Base-by-base conservation (phyloP, 2,797 vertebrate genomes). In the Helicolenus hilgendorfi region DNA sequence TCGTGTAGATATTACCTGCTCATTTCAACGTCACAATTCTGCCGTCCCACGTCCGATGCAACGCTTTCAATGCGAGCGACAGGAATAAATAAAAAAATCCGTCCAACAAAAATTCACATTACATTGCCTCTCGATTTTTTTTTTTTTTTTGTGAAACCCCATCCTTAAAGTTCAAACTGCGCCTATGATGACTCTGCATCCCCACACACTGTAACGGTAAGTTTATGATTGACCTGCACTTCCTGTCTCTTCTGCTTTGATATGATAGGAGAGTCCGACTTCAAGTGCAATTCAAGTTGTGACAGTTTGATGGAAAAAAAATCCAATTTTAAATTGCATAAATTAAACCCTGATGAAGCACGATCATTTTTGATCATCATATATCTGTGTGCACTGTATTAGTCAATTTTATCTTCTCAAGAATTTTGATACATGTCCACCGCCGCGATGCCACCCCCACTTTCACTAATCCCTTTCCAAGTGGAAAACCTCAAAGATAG, bases 401-500 rank as follows among this genome's bases (percentile, higher is more conserved):
- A 20, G 18, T 75, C 20, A 15, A 5, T 67, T 64, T 60, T 84
- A 83, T 90, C 80, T 81, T 26, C 67, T 22, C 14, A 60, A 81
- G n/a, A 75, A 72, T 87, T 88, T 67, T 20, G 75, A 84, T 81
- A 67, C n/a, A 71, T 49, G 68, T 77, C 62, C 70, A 70, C 82
- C 24, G 41, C 64, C 0, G 3, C 41, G 69, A 77, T 31, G 74
- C 78, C 60, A 18, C 55, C 78, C 79, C 60, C 27, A 58, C 77
- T 90, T 80, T 53, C 14, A 49, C 68, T 92, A 92, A 96, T 95
- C 90, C 91, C 81, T 80, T 75, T 79, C 77, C 81, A 70, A 55
- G 60, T 91, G 83, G 90, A 92, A 88, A 87, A 76, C 73, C 69
- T 91, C 80, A 78, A 84, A 92, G 82, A 93, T 87, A 88, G 58